These are phyloP conservation scores for Otolemur crassicaudatus DNA, from an alignment of 2,797 vertebrate genomes.

Conservation along the genomic window DNA sequence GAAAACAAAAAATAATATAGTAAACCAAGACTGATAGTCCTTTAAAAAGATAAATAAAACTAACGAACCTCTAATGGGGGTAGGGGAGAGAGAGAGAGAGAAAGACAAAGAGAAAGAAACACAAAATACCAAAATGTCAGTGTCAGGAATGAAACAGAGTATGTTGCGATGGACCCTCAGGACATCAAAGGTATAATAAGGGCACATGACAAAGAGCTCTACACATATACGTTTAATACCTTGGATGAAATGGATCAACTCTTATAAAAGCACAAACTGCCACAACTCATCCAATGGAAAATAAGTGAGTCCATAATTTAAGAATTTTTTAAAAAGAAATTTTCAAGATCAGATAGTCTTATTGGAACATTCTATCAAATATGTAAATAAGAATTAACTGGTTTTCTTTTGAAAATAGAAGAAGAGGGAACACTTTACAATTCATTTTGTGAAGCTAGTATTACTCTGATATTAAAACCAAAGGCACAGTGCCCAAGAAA, in stretches of 20 bases:
- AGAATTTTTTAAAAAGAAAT: background rate
- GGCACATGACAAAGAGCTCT: background rate
- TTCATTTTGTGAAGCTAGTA: background rate
- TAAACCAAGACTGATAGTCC: background rate
- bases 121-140: background rate
- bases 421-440: background rate
- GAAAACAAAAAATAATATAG: background rate
- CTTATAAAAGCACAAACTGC: background rate
- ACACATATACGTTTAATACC: background rate
- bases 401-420: constrained; percentile 1
- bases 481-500: background rate
- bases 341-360: background rate
- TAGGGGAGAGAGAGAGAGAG: background rate
- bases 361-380: background rate
- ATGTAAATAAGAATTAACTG: background rate
- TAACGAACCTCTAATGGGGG: background rate
- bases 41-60: background rate
- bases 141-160: background rate
- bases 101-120: background rate
- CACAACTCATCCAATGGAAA: background rate
- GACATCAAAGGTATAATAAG: background rate
- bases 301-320: background rate
- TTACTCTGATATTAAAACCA: background rate
- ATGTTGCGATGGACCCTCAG: background rate
- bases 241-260: background rate